Conservation (phyloP, 2,113 vertebrate species). For the Gymnogyps californianus region DNA sequence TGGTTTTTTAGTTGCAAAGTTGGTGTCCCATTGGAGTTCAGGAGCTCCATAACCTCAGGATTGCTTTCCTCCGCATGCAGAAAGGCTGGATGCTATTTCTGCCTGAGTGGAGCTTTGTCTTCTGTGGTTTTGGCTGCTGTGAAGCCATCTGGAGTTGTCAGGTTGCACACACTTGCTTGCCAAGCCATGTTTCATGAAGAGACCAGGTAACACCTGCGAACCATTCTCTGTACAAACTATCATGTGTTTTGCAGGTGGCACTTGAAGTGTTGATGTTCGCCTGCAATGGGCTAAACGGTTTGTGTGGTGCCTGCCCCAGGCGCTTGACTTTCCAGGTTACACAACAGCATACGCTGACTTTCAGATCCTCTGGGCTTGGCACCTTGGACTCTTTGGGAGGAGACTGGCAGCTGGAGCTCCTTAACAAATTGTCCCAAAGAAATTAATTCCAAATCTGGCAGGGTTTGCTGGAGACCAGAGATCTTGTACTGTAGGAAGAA, state of each 20-base stretch:
- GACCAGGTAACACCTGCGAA: background rate
- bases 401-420: background rate
- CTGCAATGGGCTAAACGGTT: background rate
- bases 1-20: background rate
- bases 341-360: background rate
- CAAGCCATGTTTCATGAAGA: background rate
- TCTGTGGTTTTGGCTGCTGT: background rate
- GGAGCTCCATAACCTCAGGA: background rate
- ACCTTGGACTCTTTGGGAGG: background rate
- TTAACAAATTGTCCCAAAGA: background rate
- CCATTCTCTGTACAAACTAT: background rate
- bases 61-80: fast-evolving
- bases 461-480: background rate
- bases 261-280: background rate
- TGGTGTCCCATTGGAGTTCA: background rate
- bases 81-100: background rate
- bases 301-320: background rate
- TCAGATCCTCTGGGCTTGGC: background rate
- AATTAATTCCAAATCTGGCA: background rate
- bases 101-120: background rate
- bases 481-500: background rate
- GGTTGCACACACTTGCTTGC: background rate
- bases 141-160: background rate
- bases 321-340: background rate
- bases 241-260: background rate